Conservation (phyloP, 2,888 invertebrate species). For the Leptopilina syphax region DNA sequence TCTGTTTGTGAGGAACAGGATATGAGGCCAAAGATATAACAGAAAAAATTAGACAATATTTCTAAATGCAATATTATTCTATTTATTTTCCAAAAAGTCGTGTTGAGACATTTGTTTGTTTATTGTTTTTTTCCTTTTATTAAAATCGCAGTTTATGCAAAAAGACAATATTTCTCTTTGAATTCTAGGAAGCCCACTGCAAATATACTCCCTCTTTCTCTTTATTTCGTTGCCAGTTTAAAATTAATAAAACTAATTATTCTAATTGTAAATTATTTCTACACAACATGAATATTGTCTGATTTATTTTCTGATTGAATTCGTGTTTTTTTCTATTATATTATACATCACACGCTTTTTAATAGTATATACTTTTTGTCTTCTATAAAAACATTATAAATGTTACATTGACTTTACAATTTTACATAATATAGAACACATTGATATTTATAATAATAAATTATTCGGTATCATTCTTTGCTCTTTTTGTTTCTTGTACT, state of each 20-base stretch:
- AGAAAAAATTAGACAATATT: not conserved
- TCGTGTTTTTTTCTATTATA: not conserved
- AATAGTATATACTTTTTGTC: not conserved
- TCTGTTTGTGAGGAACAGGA: no score
- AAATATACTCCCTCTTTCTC: not conserved
- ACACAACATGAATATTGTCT: conserved; percentile 17
- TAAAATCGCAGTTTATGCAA: conserved; percentile 15
- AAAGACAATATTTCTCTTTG: not conserved
- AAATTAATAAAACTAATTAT: conserved; percentile 20
- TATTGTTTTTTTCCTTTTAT: conserved; percentile 5
- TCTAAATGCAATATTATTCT: conserved; percentile 45
- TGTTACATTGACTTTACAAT: not conserved
- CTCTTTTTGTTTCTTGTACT: not conserved
- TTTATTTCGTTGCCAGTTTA: conserved; percentile 24
- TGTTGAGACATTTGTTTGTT: conserved; percentile 27
- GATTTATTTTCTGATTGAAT: conserved; percentile 1
- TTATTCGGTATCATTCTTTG: not conserved
- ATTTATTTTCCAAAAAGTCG: conserved; percentile 48
- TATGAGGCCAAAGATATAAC: no score
- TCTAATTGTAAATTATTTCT: conserved; percentile 10
- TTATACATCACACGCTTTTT: not conserved
- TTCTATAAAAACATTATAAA: not conserved
- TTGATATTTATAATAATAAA: not conserved
- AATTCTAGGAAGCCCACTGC: conserved; percentile 26
- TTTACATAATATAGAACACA: conserved; percentile 2